Percentiles rank a stretch among this genome's conserved stretches.
These are phyloP conservation scores for Drosophila anceps DNA, from an alignment of 2,888 invertebrate genomes.

Conservation along the genomic window DNA sequence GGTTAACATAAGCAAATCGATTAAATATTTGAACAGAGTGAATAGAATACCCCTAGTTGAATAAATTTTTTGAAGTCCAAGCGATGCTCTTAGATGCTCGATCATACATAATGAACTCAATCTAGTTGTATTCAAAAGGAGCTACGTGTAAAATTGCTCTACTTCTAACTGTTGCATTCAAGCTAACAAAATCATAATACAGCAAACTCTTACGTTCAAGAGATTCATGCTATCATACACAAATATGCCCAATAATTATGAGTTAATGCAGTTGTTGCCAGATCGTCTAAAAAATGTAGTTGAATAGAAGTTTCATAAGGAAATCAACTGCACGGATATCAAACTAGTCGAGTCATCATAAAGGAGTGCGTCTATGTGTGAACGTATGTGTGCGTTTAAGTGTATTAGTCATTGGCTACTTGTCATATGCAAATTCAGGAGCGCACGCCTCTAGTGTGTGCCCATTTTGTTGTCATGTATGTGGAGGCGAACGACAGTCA, in stretches of 20 bases:
- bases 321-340: neutral
- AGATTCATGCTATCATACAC: neutral
- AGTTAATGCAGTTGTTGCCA: neutral
- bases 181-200: no score
- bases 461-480: conserved; percentile 35
- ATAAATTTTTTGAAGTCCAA: no score
- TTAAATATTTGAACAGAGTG: no score
- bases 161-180: neutral
- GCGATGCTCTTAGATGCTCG: no score
- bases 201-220: no score
- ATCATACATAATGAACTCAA: neutral
- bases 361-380: no score
- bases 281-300: neutral
- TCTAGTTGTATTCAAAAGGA: neutral
- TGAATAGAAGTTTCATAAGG: neutral
- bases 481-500: conserved; percentile 36
- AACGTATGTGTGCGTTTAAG: neutral
- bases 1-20: no score
- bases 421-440: conserved; percentile 47
- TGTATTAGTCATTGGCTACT: conserved; percentile 31
- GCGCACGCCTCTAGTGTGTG: conserved; percentile 17
- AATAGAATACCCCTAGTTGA: no score
- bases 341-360: neutral
- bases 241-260: neutral
- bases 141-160: neutral